Percentiles rank a stretch among this genome's conserved stretches.
Evolutionary conservation across 2,797 vertebrate genomes (phyloP).

Genomic region (Microctenopoma lineatum): DNA sequence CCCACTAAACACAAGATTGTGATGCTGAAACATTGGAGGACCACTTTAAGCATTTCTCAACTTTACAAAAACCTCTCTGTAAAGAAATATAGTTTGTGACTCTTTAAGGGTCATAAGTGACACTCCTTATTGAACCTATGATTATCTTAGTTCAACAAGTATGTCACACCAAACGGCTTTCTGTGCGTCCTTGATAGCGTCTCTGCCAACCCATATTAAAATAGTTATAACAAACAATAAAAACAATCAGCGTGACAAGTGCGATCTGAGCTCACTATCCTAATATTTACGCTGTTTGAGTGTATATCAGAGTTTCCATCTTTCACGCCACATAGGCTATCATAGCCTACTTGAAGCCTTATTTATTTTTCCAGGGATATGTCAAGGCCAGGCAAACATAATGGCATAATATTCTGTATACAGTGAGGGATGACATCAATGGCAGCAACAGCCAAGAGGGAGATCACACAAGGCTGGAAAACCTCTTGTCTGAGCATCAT

Average conservation of each 20-base stretch:
- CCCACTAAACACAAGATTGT: too few relatives aligned
- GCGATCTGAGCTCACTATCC: slow-evolving; percentile 42
- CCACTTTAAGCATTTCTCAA: not conserved
- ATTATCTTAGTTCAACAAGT: not conserved
- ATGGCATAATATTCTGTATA: slow-evolving; percentile 70
- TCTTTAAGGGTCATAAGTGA: not conserved
- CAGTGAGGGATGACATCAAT: slow-evolving; percentile 74
- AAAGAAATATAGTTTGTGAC: not conserved
- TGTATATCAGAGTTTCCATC: slow-evolving; percentile 64
- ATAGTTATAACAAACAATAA: slow-evolving; percentile 32
- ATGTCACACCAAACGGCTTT: not conserved
- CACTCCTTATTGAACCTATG: not conserved
- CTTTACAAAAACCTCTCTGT: not conserved
- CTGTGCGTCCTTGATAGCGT: not conserved
- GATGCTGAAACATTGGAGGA: not conserved
- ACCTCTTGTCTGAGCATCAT: slow-evolving; percentile 64
- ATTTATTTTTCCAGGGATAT: slow-evolving; percentile 70
- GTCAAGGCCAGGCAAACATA: slow-evolving; percentile 69
- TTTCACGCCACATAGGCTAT: slow-evolving; percentile 36
- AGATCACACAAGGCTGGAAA: slow-evolving; percentile 65
- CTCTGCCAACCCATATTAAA: slow-evolving; percentile 7
- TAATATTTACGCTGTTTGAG: slow-evolving; percentile 55
- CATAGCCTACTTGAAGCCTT: slow-evolving; percentile 43
- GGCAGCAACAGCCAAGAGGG: slow-evolving; percentile 59
- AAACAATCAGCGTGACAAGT: slow-evolving; percentile 35